Percentiles rank a stretch among this genome's conserved stretches.
Evolutionary conservation across 2,888 invertebrate genomes (phyloP).

Genomic region (Sphaeridia pumilis): DNA sequence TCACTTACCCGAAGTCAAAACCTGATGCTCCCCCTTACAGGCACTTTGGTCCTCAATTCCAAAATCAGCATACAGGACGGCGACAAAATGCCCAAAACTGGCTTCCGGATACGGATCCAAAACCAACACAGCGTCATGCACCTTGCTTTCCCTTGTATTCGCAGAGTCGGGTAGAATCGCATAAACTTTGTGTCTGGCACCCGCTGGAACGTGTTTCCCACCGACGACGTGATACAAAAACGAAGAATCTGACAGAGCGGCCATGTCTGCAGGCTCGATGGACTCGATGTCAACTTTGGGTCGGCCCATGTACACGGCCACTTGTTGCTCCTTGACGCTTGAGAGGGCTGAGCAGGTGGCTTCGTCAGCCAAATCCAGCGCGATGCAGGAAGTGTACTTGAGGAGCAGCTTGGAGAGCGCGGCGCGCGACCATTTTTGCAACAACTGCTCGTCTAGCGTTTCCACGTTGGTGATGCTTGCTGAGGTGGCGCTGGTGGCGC

Average conservation of each 20-base stretch:
- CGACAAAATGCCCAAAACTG: constrained; percentile 44
- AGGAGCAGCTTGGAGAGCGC: constrained; percentile 30
- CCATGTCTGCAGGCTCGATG: neutral
- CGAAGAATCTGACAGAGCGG: neutral
- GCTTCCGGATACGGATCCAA: constrained; percentile 44
- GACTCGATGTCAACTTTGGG: constrained; percentile 2
- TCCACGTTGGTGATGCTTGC: constrained; percentile 11
- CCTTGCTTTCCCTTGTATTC: constrained; percentile 32
- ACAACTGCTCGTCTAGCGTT: constrained; percentile 4
- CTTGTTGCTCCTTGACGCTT: constrained; percentile 15
- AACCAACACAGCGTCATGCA: constrained; percentile 41
- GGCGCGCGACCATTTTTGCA: constrained; percentile 20
- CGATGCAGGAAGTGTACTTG: constrained; percentile 25
- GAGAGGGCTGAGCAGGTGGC: constrained; percentile 29
- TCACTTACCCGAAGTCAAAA: constrained; percentile 39
- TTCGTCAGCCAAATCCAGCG: constrained; percentile 24
- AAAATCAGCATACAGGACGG: constrained; percentile 43
- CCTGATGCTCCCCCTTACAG: constrained; percentile 27
- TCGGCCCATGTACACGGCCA: constrained; percentile 27
- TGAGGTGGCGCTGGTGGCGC: neutral
- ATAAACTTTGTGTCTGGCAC: constrained; percentile 23
- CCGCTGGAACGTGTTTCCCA: constrained; percentile 1
- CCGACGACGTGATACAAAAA: constrained; percentile 5
- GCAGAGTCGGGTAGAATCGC: constrained; percentile 32
- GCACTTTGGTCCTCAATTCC: constrained; percentile 25